phyloP scores from a whole-genome alignment of 53 echinoderm and acorn worm species.

The Astropecten irregularis region DNA sequence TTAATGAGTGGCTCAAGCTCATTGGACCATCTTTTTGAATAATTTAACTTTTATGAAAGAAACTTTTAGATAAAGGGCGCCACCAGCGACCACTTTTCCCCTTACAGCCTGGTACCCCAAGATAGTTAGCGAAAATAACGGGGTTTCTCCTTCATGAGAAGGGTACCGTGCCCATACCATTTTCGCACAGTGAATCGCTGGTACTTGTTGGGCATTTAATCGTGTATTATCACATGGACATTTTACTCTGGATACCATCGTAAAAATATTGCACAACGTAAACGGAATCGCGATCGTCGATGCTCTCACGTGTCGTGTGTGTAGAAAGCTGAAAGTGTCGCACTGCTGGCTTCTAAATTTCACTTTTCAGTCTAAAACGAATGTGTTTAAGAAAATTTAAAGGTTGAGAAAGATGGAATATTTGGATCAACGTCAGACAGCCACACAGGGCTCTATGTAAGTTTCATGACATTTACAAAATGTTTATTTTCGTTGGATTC shows the following conservation, averaged over 20 bases:
- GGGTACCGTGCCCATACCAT: not conserved
- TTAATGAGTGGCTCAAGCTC: too few species aligned
- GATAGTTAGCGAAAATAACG: too few species aligned
- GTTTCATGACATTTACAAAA: not conserved
- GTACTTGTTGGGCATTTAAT: constrained; percentile 6
- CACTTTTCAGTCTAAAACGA: too few species aligned
- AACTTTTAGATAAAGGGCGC: not conserved
- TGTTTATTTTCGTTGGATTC: not conserved
- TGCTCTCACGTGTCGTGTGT: not conserved
- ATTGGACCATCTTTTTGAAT: too few species aligned
- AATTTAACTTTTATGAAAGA: too few species aligned
- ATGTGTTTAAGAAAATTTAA: not conserved
- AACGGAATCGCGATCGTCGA: too few species aligned
- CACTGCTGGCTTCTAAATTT: too few species aligned
- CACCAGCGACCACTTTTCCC: not conserved
- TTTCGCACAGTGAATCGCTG: not conserved
- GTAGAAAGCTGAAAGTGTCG: not conserved
- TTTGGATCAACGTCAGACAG: constrained; percentile 10
- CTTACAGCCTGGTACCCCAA: not conserved
- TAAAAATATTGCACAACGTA: too few species aligned
- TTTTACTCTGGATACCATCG: not conserved
- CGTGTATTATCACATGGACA: not conserved
- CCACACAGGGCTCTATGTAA: constrained; percentile 35
- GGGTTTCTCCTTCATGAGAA: not conserved
- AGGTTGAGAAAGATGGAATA: constrained; percentile 4